Evolutionary conservation across 2,888 invertebrate genomes (phyloP).

Genomic region (Philaethria dido): DNA sequence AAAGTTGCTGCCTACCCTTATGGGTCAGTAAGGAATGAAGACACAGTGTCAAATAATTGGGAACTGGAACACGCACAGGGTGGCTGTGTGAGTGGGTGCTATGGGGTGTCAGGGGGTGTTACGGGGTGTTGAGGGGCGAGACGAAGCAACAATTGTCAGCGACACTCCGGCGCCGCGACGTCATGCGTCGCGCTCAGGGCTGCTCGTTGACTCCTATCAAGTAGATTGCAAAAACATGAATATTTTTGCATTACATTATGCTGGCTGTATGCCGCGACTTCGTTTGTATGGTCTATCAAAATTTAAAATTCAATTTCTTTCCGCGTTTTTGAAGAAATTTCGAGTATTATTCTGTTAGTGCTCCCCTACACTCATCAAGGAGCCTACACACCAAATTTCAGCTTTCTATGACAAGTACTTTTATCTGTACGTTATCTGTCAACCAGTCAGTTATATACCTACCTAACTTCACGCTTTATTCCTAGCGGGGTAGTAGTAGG

Average conservation of each 20-base stretch:
- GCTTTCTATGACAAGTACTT: too few species aligned
- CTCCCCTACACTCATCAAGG: too few species aligned
- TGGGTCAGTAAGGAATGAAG: conserved; percentile 25
- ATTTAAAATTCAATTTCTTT: too few species aligned
- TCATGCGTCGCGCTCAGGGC: conserved; percentile 38
- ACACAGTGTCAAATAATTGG: conserved; percentile 33
- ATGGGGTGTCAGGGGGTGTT: conserved; percentile 38
- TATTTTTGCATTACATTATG: conserved; percentile 6
- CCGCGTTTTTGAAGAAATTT: too few species aligned
- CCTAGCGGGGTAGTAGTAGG: too few species aligned
- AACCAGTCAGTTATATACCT: too few species aligned
- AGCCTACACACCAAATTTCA: too few species aligned
- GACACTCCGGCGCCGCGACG: conserved; percentile 64
- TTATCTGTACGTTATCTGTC: too few species aligned
- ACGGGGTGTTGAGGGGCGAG: conserved; percentile 35
- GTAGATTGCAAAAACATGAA: neutral
- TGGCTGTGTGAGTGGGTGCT: conserved; percentile 27
- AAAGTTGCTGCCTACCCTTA: neutral
- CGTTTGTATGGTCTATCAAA: too few species aligned
- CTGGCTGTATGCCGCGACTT: too few species aligned
- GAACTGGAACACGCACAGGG: conserved; percentile 35
- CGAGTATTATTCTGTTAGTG: too few species aligned
- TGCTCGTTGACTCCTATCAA: conserved; percentile 19
- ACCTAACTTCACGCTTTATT: too few species aligned
- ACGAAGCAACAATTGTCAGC: conserved; percentile 66